A percentile compares a stretch with the other conserved stretches of the same genome.
These are phyloP conservation scores for Hippocampus barbouri DNA, from an alignment of 2,113 vertebrate genomes.

Conservation along the genomic window DNA sequence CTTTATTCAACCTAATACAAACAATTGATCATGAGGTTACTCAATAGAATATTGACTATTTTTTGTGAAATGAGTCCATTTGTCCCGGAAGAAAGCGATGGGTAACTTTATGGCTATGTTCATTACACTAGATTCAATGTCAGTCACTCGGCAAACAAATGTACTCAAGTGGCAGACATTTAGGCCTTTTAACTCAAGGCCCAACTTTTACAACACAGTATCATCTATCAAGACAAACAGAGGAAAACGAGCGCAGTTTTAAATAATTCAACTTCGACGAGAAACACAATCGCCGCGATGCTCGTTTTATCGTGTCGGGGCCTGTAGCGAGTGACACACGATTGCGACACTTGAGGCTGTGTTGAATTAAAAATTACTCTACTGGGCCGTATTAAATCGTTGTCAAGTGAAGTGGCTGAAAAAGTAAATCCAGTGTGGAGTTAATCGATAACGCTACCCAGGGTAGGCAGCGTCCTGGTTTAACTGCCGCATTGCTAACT, in stretches of 20 bases:
- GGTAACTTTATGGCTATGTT: background rate
- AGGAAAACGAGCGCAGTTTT: constrained; percentile 45
- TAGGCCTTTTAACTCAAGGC: constrained; percentile 8
- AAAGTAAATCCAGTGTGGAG: background rate
- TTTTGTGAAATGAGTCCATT: background rate
- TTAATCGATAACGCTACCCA: background rate
- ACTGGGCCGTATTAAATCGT: too few species aligned
- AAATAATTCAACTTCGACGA: constrained; percentile 64
- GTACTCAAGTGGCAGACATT: constrained; percentile 1
- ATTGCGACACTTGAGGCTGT: constrained; percentile 8
- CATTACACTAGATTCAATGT: background rate
- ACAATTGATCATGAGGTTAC: too few species aligned
- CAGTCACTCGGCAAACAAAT: background rate
- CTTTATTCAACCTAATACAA: background rate
- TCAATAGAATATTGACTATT: too few species aligned
- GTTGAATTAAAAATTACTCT: background rate
- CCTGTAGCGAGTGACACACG: constrained; percentile 42
- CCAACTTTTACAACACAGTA: constrained; percentile 42
- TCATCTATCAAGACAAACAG: constrained; percentile 55
- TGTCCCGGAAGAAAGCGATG: background rate
- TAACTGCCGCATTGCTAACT: constrained; percentile 43
- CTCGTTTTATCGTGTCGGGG: constrained; percentile 41
- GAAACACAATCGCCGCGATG: constrained; percentile 61
- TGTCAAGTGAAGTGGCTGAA: background rate
- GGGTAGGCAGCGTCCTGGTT: constrained; percentile 18